Evolutionary conservation across 2,888 invertebrate species (phyloP), one percentile per base, ranked within the genome.

Genomic region (Netelia inedita): DNA sequence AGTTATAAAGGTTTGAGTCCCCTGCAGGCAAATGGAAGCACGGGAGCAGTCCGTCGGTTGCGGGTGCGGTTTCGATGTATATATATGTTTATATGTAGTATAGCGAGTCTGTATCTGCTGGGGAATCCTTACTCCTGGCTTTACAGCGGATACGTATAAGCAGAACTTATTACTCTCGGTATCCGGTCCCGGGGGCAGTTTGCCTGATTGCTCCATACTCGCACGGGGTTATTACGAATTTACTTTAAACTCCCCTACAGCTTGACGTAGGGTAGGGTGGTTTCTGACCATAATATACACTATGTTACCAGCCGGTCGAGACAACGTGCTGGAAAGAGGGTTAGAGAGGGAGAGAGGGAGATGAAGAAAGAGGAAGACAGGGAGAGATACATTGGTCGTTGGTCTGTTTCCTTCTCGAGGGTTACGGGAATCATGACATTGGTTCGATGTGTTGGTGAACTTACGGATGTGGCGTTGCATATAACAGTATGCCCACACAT

Each of bases 121-220:
- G 21, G 68, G 63, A 76, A 81, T 72, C 72, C 80, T 78, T 57
- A 72, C 71, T 72, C 61, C 65, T 59, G 81, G 76, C 84, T 81
- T 76, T 72, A 50, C 73, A 73, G 19, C 68, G 79, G 66, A 80
- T 75, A 75, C 83, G 76, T 72, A 68, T 81, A 84, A 84, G 72
- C 76, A 78, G 76, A 76, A 84, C 80, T 84, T 84, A 81, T 84
- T 84, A 81, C 84, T 76, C 84, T 63, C 28, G 72, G 84, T 72
- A 84, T 84, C 78, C 68, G 84, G 61, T 80, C 76, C 68, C 80
- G 59, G 35, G 83, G 75, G 83, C 79, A 71, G 80, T 84, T 84
- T 76, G 72, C 73, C 83, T 81, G 76, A 84, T 81, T 81, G 76
- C 81, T 81, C 81, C 73, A 78, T 53, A 81, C 76, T 84, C 72